Percentiles rank a stretch among this genome's conserved stretches.
phyloP scores from a whole-genome alignment of 2,113 vertebrate species.

The Rhizomys pruinosus region DNA sequence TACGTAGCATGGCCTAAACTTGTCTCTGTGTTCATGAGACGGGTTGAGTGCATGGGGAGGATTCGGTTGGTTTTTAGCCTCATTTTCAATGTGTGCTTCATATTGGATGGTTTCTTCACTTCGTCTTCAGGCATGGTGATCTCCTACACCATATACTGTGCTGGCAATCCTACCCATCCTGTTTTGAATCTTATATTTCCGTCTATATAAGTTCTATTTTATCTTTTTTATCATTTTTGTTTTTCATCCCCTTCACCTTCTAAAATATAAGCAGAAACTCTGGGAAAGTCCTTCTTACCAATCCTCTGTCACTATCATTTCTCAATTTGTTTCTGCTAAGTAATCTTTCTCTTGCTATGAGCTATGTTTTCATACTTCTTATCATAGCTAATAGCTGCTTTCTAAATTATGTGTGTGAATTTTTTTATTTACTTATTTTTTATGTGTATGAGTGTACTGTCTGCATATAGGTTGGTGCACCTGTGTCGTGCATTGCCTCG shows the following conservation, averaged over 20 bases:
- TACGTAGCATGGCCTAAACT: not conserved
- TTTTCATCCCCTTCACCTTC: not conserved
- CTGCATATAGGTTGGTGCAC: too few species aligned
- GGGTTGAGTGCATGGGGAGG: not conserved
- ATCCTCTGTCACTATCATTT: not conserved
- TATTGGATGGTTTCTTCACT: constrained; percentile 11
- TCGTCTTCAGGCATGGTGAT: not conserved
- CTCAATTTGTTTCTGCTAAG: not conserved
- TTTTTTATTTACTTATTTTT: too few species aligned
- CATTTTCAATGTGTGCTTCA: not conserved
- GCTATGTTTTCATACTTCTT: not conserved
- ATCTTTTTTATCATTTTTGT: not conserved
- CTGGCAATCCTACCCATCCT: not conserved
- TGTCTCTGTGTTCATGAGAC: not conserved
- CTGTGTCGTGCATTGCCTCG: too few species aligned
- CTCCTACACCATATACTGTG: not conserved
- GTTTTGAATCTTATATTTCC: not conserved
- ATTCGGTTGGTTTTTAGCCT: not conserved
- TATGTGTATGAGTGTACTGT: too few species aligned
- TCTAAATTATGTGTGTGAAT: not conserved
- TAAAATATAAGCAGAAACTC: not conserved
- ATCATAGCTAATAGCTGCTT: not conserved
- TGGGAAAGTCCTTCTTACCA: not conserved
- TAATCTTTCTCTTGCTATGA: not conserved
- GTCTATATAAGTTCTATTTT: not conserved